Evolutionary conservation across 2,888 invertebrate species (phyloP).

Genomic region (Scrobipalpa atriplicella): DNA sequence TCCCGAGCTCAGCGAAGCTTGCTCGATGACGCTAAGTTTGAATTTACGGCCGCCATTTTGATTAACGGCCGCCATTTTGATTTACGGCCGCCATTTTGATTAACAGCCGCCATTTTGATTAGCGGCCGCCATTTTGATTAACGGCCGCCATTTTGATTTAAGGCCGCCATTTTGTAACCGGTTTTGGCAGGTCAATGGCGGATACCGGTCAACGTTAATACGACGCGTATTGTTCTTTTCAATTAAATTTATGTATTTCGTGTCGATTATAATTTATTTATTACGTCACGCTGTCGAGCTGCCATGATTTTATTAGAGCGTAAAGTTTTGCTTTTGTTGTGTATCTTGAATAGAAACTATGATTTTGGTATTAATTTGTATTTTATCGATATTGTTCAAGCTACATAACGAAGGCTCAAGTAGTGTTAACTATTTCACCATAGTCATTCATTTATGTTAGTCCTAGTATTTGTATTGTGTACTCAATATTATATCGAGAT

Average conservation of each 20-base stretch:
- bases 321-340: constrained; percentile 58
- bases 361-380: constrained; percentile 8
- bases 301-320: constrained; percentile 64
- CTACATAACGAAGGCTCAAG: constrained; percentile 68
- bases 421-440: constrained; percentile 54
- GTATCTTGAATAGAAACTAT: constrained; percentile 56
- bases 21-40: constrained; percentile 18
- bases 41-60: background rate
- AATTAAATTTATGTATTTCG: constrained; percentile 27
- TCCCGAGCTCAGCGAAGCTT: constrained; percentile 24
- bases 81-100: background rate
- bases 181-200: background rate
- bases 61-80: too few relatives aligned
- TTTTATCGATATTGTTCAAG: constrained; percentile 45
- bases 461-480: constrained; percentile 48
- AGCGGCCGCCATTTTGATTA: background rate
- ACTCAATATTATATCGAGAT: constrained; percentile 65
- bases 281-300: constrained; percentile 62
- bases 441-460: constrained; percentile 65
- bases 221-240: constrained; percentile 18
- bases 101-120: too few relatives aligned
- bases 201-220: background rate
- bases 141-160: too few relatives aligned
- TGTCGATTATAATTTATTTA: constrained; percentile 33
- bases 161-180: constrained; percentile 2